phyloP scores from a whole-genome alignment of 2,888 invertebrate species.

The Brachylomia viminalis region DNA sequence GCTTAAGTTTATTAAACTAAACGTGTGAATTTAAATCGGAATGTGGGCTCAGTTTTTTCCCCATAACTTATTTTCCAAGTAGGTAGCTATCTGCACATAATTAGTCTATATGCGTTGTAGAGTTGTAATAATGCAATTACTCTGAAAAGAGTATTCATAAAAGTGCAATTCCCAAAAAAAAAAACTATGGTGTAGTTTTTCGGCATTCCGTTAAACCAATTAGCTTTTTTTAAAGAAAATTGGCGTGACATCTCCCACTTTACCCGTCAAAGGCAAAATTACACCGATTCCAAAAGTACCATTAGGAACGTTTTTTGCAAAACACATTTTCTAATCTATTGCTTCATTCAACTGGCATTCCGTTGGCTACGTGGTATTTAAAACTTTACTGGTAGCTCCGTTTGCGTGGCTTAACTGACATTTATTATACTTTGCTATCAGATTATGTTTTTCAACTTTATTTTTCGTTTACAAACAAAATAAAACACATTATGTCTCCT shows the following conservation, averaged over 20 bases:
- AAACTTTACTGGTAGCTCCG: conserved; percentile 38
- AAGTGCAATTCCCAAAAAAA: neutral
- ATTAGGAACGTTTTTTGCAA: conserved; percentile 40
- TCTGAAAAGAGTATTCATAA: neutral
- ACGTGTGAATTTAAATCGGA: neutral
- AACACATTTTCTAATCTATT: conserved; percentile 51
- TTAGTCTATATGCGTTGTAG: neutral
- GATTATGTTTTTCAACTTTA: conserved; percentile 31
- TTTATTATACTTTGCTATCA: conserved; percentile 34
- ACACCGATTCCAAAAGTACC: conserved; percentile 23
- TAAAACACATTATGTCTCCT: neutral
- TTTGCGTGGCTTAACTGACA: conserved; percentile 43
- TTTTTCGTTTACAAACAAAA: conserved; percentile 21
- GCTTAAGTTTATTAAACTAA: neutral
- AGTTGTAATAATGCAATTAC: neutral
- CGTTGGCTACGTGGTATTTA: conserved; percentile 27
- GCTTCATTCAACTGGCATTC: conserved; percentile 55
- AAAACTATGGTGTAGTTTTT: conserved; percentile 3
- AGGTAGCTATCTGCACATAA: neutral
- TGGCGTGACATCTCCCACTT: conserved; percentile 62
- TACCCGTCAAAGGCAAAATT: conserved; percentile 46
- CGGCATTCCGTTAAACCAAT: conserved; percentile 1
- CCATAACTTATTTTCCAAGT: neutral
- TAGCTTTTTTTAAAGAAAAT: conserved; percentile 42
- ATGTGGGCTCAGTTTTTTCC: neutral